A percentile compares a stretch with the other conserved stretches of the same genome.
These are phyloP conservation scores for Drosophila sordidula DNA, from an alignment of 2,888 invertebrate genomes.

Conservation along the genomic window DNA sequence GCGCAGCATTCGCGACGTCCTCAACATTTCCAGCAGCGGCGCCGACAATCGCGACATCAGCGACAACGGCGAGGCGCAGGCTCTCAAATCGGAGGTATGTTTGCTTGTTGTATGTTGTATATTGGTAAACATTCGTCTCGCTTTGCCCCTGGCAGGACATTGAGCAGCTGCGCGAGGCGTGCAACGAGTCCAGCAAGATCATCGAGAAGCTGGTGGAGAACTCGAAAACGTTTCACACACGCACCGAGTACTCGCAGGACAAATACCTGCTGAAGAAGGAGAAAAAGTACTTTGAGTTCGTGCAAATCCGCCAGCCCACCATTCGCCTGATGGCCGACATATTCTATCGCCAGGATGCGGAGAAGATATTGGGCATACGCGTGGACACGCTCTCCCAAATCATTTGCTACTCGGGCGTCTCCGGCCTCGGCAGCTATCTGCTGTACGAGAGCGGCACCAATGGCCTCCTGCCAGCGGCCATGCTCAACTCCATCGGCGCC, in stretches of 20 bases:
- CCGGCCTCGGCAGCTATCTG: conserved; percentile 91
- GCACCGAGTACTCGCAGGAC: conserved; percentile 96
- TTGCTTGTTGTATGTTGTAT: not conserved
- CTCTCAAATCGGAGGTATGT: conserved; percentile 87
- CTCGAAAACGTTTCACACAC: conserved; percentile 94
- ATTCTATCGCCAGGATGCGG: conserved; percentile 92
- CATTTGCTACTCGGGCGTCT: conserved; percentile 92
- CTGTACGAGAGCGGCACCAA: conserved; percentile 95
- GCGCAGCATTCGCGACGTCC: conserved; percentile 87
- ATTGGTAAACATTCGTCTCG: not conserved
- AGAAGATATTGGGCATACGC: conserved; percentile 91
- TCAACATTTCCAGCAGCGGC: conserved; percentile 89
- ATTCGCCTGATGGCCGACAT: conserved; percentile 93
- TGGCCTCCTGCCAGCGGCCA: conserved; percentile 93
- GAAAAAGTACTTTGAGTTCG: conserved; percentile 94
- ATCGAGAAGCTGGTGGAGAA: conserved; percentile 95
- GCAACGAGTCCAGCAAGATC: conserved; percentile 91
- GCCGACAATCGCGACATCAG: conserved; percentile 93
- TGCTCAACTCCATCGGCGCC: conserved; percentile 91
- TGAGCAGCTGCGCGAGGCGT: conserved; percentile 90
- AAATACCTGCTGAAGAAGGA: conserved; percentile 98
- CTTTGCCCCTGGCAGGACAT: conserved; percentile 89
- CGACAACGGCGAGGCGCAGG: conserved; percentile 91
- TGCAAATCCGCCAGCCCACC: conserved; percentile 92
- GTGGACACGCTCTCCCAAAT: conserved; percentile 96